Conservation (phyloP, 2,797 vertebrate species). For the Setipinna tenuifilis region DNA sequence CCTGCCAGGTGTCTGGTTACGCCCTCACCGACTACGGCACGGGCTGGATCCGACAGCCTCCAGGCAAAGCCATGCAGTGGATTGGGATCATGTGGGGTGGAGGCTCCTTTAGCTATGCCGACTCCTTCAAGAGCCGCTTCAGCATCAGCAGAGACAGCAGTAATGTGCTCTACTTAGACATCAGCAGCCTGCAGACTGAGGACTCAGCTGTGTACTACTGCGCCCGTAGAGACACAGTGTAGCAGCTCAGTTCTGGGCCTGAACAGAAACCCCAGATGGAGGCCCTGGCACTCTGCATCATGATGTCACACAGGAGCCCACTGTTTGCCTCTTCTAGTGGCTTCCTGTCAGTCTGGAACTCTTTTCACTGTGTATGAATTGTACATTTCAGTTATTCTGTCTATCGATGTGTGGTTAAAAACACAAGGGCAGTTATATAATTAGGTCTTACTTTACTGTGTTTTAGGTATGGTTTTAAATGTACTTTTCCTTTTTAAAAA, state of each 20-base stretch:
- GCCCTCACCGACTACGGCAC: conserved; percentile 37
- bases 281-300: neutral
- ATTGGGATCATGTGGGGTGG: conserved; percentile 42
- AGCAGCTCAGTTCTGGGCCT: conserved; percentile 1
- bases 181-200: conserved; percentile 49
- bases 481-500: too few relatives aligned
- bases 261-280: conserved; percentile 43
- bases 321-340: too few relatives aligned
- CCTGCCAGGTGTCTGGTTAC: conserved; percentile 52
- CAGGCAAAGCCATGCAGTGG: conserved; percentile 46
- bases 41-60: conserved; percentile 40
- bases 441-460: too few relatives aligned
- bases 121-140: conserved; percentile 47
- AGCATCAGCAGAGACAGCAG: conserved; percentile 58
- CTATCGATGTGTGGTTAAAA: too few relatives aligned
- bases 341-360: too few relatives aligned
- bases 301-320: too few relatives aligned
- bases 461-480: too few relatives aligned
- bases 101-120: conserved; percentile 16
- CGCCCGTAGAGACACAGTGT: conserved; percentile 45
- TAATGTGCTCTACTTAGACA: conserved; percentile 55
- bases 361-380: too few relatives aligned
- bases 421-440: too few relatives aligned
- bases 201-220: conserved; percentile 62
- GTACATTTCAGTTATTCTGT: too few relatives aligned